A percentile compares a stretch with the other conserved stretches of the same genome.
phyloP scores from a whole-genome alignment of 2,888 invertebrate genomes.

The Thereva nobilitata region DNA sequence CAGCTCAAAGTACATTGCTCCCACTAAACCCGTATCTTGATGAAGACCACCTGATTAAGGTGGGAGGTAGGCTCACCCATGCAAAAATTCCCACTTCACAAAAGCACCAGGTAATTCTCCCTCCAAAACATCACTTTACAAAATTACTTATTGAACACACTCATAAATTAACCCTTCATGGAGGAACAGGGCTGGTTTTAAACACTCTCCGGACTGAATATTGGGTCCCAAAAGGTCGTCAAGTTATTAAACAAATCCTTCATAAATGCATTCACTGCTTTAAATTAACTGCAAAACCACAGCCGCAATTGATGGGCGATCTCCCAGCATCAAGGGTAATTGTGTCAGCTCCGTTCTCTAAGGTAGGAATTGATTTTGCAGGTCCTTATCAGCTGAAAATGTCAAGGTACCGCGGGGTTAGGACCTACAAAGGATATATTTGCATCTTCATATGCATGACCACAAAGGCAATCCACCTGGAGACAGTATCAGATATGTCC shows the following conservation, averaged over 20 bases:
- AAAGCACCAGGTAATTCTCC: background rate
- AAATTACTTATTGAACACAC: background rate
- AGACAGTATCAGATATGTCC: constrained; percentile 1
- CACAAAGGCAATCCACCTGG: constrained; percentile 37
- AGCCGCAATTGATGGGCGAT: too few relatives aligned
- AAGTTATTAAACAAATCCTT: background rate
- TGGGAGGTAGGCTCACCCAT: constrained; percentile 3
- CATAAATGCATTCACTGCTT: background rate
- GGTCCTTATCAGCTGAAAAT: too few relatives aligned
- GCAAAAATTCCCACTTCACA: background rate
- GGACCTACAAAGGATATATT: constrained; percentile 41
- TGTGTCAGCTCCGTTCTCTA: too few relatives aligned
- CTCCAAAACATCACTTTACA: background rate
- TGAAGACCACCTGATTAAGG: background rate
- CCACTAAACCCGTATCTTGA: background rate
- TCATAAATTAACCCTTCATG: constrained; percentile 1
- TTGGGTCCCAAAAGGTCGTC: constrained; percentile 1
- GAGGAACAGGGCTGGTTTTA: background rate
- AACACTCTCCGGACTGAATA: background rate
- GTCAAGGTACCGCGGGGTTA: too few relatives aligned
- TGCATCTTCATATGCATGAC: constrained; percentile 38
- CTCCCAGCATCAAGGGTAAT: too few relatives aligned
- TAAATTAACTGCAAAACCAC: background rate
- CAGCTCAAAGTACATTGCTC: background rate
- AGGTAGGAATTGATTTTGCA: too few relatives aligned